Percentiles rank a stretch among this genome's conserved stretches.
Conservation (phyloP, 1,140 invertebrate genomes). For the Melitaea cinxia region DNA sequence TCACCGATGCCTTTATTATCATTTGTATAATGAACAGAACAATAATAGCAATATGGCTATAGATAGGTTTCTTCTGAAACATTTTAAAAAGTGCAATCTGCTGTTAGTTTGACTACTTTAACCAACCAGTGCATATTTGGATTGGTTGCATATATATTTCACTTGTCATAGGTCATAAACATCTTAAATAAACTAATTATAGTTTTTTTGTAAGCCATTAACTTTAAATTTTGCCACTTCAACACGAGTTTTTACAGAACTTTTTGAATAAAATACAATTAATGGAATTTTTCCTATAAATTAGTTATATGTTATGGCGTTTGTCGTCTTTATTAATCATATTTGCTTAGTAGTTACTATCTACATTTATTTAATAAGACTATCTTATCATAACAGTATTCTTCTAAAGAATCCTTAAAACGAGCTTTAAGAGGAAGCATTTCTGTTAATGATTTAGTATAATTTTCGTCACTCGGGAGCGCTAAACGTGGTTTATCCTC, state of each 20-base stretch:
- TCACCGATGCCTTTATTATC: no score
- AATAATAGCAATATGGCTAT: no score
- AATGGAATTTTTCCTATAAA: background rate
- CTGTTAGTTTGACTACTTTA: background rate
- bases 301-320: no score
- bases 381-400: constrained; percentile 20
- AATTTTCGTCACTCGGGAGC: constrained; percentile 5
- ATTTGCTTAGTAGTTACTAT: no score
- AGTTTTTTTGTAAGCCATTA: no score
- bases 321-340: no score
- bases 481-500: background rate
- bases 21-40: no score
- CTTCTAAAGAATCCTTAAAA: constrained; percentile 7
- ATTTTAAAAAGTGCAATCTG: background rate
- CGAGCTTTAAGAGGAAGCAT: background rate
- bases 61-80: background rate
- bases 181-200: constrained; percentile 14
- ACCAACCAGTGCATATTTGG: background rate
- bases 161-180: background rate
- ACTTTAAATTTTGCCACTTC: constrained; percentile 6
- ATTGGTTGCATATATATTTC: background rate
- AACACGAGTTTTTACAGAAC: background rate
- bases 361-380: constrained; percentile 10
- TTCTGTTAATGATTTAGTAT: background rate
- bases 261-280: constrained; percentile 17